These are phyloP conservation scores for Oppia nitens DNA, from an alignment of 1,140 invertebrate genomes.

Conservation along the genomic window DNA sequence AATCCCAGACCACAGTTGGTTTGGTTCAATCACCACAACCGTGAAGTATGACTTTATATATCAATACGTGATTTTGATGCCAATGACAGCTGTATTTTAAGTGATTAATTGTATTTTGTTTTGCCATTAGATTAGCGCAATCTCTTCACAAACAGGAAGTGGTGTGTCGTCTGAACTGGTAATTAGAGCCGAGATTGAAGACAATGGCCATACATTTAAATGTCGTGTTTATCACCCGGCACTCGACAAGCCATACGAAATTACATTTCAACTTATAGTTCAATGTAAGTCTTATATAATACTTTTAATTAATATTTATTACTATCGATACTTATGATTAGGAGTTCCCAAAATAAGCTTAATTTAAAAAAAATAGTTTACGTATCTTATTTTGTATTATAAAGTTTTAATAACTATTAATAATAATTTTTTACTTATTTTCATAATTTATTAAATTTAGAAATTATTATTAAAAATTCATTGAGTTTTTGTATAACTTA, in stretches of 20 bases:
- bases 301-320: too few species aligned
- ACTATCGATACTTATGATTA: too few species aligned
- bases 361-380: too few species aligned
- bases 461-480: too few species aligned
- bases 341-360: too few species aligned
- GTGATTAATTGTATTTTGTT: not conserved
- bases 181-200: slow-evolving; percentile 56
- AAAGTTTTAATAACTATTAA: too few species aligned
- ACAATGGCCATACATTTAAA: slow-evolving; percentile 73
- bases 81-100: not conserved
- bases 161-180: slow-evolving; percentile 22
- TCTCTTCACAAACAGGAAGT: slow-evolving; percentile 18
- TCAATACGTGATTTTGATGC: not conserved
- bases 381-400: too few species aligned
- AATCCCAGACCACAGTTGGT: slow-evolving; percentile 78
- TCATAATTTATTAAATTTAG: too few species aligned
- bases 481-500: too few species aligned
- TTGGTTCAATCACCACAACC: slow-evolving; percentile 54
- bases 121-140: slow-evolving; percentile 18
- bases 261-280: slow-evolving; percentile 65
- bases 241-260: slow-evolving; percentile 63
- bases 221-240: slow-evolving; percentile 86
- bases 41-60: slow-evolving; percentile 18
- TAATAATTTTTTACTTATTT: too few species aligned
- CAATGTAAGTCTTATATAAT: too few species aligned